These are phyloP conservation scores for Colius striatus DNA, from an alignment of 2,113 vertebrate species.

Conservation along the genomic window DNA sequence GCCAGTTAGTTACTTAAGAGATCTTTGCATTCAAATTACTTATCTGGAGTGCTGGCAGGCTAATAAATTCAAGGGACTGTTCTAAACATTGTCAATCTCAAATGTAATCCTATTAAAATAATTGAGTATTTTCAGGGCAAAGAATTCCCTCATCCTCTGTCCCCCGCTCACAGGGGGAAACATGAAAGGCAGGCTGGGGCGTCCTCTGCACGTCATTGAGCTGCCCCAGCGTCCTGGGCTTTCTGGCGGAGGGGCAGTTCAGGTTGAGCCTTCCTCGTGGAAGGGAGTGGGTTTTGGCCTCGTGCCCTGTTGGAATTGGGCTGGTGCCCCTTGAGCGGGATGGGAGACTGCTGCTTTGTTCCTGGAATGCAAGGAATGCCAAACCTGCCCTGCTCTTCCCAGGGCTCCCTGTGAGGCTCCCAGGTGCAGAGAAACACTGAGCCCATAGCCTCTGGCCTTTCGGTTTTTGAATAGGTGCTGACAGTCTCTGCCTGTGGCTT, in stretches of 20 bases:
- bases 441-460: not conserved
- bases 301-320: not conserved
- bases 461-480: accelerated
- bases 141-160: constrained; percentile 63
- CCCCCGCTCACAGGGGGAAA: constrained; percentile 20
- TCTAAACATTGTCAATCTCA: constrained; percentile 73
- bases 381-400: accelerated
- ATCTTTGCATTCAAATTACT: constrained; percentile 70
- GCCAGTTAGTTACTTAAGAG: constrained; percentile 78
- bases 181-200: constrained; percentile 32
- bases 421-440: accelerated
- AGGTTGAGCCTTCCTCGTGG: not conserved
- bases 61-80: constrained; percentile 72
- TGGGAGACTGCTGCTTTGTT: not conserved
- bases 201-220: constrained; percentile 65
- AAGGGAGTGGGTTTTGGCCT: not conserved
- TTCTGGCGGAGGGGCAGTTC: too few relatives aligned
- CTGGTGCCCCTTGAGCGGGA: accelerated
- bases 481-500: accelerated
- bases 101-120: constrained; percentile 80
- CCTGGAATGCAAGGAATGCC: not conserved
- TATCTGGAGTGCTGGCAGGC: constrained; percentile 69
- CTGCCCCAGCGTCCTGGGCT: not conserved
- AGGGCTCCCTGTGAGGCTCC: not conserved
- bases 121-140: constrained; percentile 71